These are phyloP conservation scores for Netelia fuscicornis DNA, from an alignment of 2,888 invertebrate genomes.

Conservation along the genomic window DNA sequence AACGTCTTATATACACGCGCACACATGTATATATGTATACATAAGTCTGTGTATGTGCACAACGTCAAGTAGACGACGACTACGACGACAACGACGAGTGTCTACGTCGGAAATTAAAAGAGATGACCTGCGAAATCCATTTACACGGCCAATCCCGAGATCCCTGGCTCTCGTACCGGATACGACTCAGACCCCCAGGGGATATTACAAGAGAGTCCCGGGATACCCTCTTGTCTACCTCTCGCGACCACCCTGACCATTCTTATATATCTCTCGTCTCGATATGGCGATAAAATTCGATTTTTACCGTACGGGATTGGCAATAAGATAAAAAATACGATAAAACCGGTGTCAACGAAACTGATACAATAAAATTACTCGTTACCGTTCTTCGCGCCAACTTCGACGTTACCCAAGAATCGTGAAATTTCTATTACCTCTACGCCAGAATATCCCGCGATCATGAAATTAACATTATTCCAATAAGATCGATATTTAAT, in stretches of 20 bases:
- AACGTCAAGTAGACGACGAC: constrained; percentile 15
- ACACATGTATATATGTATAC: background rate
- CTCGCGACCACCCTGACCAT: constrained; percentile 15
- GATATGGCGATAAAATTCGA: constrained; percentile 36
- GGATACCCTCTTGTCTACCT: constrained; percentile 19
- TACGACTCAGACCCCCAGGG: constrained; percentile 26
- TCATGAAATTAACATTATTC: too few relatives aligned
- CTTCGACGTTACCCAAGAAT: background rate
- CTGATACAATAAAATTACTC: constrained; percentile 15
- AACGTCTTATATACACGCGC: background rate
- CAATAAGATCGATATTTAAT: too few relatives aligned
- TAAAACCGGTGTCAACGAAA: background rate
- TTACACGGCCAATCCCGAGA: constrained; percentile 62
- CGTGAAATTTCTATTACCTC: background rate
- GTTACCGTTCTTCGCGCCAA: background rate
- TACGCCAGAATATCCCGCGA: background rate
- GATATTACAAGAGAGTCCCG: constrained; percentile 46
- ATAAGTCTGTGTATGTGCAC: background rate
- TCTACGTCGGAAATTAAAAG: constrained; percentile 73
- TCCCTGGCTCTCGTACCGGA: constrained; percentile 41
- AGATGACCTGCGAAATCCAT: constrained; percentile 73
- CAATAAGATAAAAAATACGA: constrained; percentile 25
- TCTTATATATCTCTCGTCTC: constrained; percentile 3
- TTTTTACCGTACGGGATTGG: constrained; percentile 25
- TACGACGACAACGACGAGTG: constrained; percentile 44